Percentiles rank a stretch among this genome's conserved stretches.
phyloP scores from a whole-genome alignment of 2,888 invertebrate species.

The Deilephila elpenor region DNA sequence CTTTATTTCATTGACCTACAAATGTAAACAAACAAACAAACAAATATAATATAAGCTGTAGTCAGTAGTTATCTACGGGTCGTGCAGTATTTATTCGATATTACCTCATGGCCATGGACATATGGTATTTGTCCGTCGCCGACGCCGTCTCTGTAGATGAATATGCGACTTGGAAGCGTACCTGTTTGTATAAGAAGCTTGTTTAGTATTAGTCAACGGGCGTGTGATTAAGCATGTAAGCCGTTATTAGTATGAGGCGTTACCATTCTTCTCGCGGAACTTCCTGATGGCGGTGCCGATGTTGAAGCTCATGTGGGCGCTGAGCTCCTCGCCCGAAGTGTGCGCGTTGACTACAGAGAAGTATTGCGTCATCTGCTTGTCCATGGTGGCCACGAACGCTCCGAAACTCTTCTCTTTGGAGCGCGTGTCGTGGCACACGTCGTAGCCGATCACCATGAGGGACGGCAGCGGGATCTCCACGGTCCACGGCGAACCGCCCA shows the following conservation, averaged over 20 bases:
- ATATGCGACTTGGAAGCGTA: conserved; percentile 87
- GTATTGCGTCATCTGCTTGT: conserved; percentile 86
- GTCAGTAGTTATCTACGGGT: no score
- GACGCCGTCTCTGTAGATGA: conserved; percentile 96
- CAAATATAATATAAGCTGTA: not conserved
- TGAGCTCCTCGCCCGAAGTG: conserved; percentile 89
- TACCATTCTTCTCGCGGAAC: conserved; percentile 78
- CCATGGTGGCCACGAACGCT: conserved; percentile 91
- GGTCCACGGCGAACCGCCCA: conserved; percentile 96
- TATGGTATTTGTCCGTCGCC: conserved; percentile 95
- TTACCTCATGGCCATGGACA: conserved; percentile 91
- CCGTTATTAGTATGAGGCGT: no score
- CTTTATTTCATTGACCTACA: conserved; percentile 79
- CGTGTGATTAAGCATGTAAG: no score
- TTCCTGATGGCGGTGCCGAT: conserved; percentile 80
- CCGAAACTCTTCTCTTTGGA: conserved; percentile 87
- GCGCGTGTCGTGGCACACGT: conserved; percentile 93
- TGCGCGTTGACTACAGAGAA: conserved; percentile 91
- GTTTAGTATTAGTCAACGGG: no score
- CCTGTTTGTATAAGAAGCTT: conserved; percentile 49
- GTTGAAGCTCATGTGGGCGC: conserved; percentile 88
- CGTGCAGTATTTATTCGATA: conserved; percentile 30
- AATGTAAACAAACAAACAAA: conserved; percentile 23
- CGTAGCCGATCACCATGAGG: conserved; percentile 94
- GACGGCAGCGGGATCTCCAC: conserved; percentile 87